Percentiles rank a stretch among this genome's conserved stretches.
These are phyloP conservation scores for Netelia melanura DNA, from an alignment of 2,888 invertebrate genomes.

Conservation along the genomic window DNA sequence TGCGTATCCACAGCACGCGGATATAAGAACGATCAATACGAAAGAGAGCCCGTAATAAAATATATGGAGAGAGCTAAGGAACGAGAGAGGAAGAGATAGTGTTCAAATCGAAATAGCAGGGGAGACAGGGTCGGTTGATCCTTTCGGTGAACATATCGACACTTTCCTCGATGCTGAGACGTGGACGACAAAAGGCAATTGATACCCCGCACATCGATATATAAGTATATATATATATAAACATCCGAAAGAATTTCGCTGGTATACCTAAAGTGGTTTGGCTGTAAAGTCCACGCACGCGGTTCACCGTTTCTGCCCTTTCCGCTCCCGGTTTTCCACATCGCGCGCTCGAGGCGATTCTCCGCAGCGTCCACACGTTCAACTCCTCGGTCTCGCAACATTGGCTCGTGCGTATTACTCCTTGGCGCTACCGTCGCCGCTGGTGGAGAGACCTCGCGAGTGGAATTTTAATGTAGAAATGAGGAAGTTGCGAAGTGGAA, in stretches of 20 bases:
- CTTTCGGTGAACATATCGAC: constrained; percentile 55
- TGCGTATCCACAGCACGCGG: constrained; percentile 49
- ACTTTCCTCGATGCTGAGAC: constrained; percentile 36
- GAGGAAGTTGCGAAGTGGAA: constrained; percentile 57
- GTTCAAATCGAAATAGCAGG: constrained; percentile 21
- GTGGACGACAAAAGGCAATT: constrained; percentile 57
- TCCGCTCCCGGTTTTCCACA: constrained; percentile 18
- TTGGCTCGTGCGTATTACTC: constrained; percentile 51
- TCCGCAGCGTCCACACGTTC: constrained; percentile 34
- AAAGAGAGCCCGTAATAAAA: constrained; percentile 47
- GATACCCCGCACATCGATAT: constrained; percentile 50
- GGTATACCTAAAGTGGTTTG: constrained; percentile 55
- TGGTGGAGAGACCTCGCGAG: constrained; percentile 48
- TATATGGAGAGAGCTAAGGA: constrained; percentile 14
- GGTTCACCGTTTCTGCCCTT: constrained; percentile 48
- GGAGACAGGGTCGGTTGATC: constrained; percentile 47
- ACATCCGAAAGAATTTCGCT: constrained; percentile 54
- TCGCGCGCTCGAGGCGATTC: constrained; percentile 8
- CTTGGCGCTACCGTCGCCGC: constrained; percentile 20
- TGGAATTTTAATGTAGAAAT: constrained; percentile 79
- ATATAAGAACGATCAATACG: constrained; percentile 45
- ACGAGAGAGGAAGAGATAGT: constrained; percentile 19
- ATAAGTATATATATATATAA: neutral
- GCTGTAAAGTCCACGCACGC: constrained; percentile 59
- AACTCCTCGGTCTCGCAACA: constrained; percentile 36